These are phyloP conservation scores for Ceryle rudis DNA, from an alignment of 2,797 vertebrate species.

Conservation along the genomic window DNA sequence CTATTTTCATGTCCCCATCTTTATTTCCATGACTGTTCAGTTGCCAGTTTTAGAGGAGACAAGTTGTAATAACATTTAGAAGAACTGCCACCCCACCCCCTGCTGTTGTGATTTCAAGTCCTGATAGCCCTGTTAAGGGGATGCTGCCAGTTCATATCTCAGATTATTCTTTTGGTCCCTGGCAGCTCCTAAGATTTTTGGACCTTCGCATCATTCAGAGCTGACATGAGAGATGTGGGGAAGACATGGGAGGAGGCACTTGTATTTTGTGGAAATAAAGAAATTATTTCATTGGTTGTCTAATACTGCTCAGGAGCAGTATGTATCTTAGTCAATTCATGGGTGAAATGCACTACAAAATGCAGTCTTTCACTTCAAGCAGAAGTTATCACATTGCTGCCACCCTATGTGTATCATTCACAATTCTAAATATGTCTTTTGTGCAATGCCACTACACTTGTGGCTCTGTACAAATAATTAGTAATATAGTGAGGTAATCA, in stretches of 20 bases:
- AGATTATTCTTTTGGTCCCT: neutral
- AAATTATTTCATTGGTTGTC: neutral
- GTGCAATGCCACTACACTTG: neutral
- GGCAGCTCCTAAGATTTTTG: neutral
- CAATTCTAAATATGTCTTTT: neutral
- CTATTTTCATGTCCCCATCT: neutral
- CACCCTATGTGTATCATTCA: neutral
- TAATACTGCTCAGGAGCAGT: neutral
- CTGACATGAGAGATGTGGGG: neutral
- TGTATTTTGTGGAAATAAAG: neutral
- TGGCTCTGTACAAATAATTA: slow-evolving; percentile 6
- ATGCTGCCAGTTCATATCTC: neutral
- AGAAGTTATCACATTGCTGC: slow-evolving; percentile 3
- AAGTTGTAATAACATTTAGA: neutral
- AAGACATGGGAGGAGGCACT: neutral
- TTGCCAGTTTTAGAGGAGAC: neutral
- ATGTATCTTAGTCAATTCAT: neutral
- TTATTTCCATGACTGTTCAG: neutral
- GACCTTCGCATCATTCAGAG: neutral
- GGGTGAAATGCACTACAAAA: neutral
- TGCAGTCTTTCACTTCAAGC: neutral
- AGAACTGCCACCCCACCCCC: neutral
- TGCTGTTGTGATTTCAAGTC: neutral
- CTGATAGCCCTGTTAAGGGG: neutral
- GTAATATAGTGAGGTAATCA: neutral